Evolutionary conservation across 2,113 vertebrate genomes (phyloP).

Genomic region (Anolis carolinensis): DNA sequence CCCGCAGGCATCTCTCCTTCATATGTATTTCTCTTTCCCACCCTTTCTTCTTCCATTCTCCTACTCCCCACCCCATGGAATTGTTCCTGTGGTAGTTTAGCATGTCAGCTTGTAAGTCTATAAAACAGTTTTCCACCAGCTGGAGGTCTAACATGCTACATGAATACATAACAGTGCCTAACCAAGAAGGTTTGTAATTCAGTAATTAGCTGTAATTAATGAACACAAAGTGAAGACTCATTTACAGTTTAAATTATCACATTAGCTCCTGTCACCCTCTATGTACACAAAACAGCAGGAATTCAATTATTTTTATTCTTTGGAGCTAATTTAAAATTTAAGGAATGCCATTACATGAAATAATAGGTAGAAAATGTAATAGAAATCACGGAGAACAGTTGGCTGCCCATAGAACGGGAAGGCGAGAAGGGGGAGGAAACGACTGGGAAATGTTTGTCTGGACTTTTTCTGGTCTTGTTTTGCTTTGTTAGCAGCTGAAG

Average conservation of each 20-base stretch:
- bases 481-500: slow-evolving; percentile 79
- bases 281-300: slow-evolving; percentile 98
- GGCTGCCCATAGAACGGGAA: slow-evolving; percentile 79
- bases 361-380: slow-evolving; percentile 87
- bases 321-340: slow-evolving; percentile 96
- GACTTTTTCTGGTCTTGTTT: background rate
- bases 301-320: slow-evolving; percentile 97
- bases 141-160: slow-evolving; percentile 88
- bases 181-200: slow-evolving; percentile 92
- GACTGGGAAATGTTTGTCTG: slow-evolving; percentile 77
- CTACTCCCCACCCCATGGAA: slow-evolving; percentile 69
- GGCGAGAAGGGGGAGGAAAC: slow-evolving; percentile 73
- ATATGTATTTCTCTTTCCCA: background rate
- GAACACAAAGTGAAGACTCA: slow-evolving; percentile 98
- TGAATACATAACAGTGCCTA: slow-evolving; percentile 89
- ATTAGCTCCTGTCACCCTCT: slow-evolving; percentile 99
- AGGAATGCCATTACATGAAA: slow-evolving; percentile 89
- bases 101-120: slow-evolving; percentile 84
- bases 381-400: slow-evolving; percentile 83
- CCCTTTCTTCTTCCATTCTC: too few species aligned
- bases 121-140: slow-evolving; percentile 86
- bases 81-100: slow-evolving; percentile 76
- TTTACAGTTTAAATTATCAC: slow-evolving; percentile 99
- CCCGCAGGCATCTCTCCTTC: slow-evolving; percentile 53
- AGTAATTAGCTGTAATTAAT: slow-evolving; percentile 99